Percentiles rank a stretch among this genome's conserved stretches.
phyloP scores from a whole-genome alignment of 2,113 vertebrate species.

The Seriola quinqueradiata region DNA sequence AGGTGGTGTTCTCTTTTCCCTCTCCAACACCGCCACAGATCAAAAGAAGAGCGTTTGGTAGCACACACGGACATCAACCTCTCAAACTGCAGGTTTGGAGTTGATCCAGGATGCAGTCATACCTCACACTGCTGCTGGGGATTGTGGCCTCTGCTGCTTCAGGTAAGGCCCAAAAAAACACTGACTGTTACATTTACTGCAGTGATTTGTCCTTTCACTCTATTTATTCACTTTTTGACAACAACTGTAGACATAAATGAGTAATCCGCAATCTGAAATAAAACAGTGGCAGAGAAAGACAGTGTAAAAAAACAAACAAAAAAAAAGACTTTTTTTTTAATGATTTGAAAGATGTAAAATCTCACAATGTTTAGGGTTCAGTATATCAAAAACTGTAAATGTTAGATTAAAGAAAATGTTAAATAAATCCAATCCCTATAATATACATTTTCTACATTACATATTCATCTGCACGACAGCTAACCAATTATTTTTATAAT shows the following conservation, averaged over 20 bases:
- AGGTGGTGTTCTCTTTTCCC: constrained; percentile 36
- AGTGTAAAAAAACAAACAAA: neutral
- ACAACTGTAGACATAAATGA: neutral
- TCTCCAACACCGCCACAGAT: constrained; percentile 18
- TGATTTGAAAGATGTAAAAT: neutral
- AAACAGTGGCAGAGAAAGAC: neutral
- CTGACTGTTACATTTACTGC: neutral
- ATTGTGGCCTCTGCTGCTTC: constrained; percentile 67
- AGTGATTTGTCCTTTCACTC: neutral
- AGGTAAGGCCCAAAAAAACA: constrained; percentile 68
- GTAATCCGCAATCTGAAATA: neutral
- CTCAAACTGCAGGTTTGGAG: constrained; percentile 52
- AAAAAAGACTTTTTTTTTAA: neutral
- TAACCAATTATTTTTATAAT: neutral
- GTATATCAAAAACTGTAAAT: neutral
- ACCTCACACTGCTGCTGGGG: constrained; percentile 71
- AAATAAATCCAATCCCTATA: neutral
- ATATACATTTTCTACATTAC: neutral
- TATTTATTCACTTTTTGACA: neutral
- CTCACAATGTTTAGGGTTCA: neutral
- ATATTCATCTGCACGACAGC: neutral
- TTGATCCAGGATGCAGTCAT: constrained; percentile 77
- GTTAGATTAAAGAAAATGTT: neutral
- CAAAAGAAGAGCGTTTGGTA: constrained; percentile 15
- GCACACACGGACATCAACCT: constrained; percentile 2